Conservation (phyloP, 2,797 vertebrate species). For the Fistularia tabacaria region DNA sequence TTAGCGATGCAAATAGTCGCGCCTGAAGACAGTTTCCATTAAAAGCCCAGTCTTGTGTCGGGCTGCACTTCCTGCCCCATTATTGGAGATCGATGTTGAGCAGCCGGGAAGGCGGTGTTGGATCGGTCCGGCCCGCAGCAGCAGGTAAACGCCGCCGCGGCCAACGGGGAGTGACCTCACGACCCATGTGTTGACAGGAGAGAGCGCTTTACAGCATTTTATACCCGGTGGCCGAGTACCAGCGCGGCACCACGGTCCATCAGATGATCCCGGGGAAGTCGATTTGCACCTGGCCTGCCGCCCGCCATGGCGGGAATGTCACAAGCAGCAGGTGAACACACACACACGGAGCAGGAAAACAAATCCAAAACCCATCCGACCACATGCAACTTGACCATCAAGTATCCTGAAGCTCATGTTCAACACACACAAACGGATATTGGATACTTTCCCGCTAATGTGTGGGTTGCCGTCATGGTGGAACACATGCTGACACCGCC, state of each 20-base stretch:
- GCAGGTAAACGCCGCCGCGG: slow-evolving; percentile 1
- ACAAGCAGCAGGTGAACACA: slow-evolving; percentile 46
- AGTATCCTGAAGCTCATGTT: slow-evolving; percentile 23
- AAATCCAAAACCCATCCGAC: slow-evolving; percentile 5
- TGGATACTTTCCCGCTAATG: slow-evolving; percentile 39
- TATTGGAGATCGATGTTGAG: slow-evolving; percentile 60
- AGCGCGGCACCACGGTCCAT: slow-evolving; percentile 18
- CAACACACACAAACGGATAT: slow-evolving; percentile 14
- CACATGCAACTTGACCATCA: slow-evolving; percentile 20
- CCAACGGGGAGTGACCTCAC: slow-evolving; percentile 24
- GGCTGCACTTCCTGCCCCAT: slow-evolving; percentile 43
- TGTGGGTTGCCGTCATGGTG: slow-evolving; percentile 37
- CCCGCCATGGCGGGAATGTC: slow-evolving; percentile 51
- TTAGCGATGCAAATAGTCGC: slow-evolving; percentile 44
- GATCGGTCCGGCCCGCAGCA: slow-evolving; percentile 32
- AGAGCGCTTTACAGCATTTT: slow-evolving; percentile 39
- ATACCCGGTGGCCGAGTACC: slow-evolving; percentile 24
- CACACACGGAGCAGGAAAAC: slow-evolving; percentile 10
- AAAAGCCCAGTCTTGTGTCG: slow-evolving; percentile 43
- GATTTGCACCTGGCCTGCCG: slow-evolving; percentile 35
- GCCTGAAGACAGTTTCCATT: slow-evolving; percentile 52
- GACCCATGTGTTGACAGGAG: slow-evolving; percentile 48
- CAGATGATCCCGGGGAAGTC: slow-evolving; percentile 17
- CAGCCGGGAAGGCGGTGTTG: slow-evolving; percentile 23
- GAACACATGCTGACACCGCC: slow-evolving; percentile 28